A percentile compares a stretch with the other conserved stretches of the same genome.
These are phyloP conservation scores for Acropora tenuis DNA, from an alignment of 64 coral and sea anemone genomes.

Conservation along the genomic window DNA sequence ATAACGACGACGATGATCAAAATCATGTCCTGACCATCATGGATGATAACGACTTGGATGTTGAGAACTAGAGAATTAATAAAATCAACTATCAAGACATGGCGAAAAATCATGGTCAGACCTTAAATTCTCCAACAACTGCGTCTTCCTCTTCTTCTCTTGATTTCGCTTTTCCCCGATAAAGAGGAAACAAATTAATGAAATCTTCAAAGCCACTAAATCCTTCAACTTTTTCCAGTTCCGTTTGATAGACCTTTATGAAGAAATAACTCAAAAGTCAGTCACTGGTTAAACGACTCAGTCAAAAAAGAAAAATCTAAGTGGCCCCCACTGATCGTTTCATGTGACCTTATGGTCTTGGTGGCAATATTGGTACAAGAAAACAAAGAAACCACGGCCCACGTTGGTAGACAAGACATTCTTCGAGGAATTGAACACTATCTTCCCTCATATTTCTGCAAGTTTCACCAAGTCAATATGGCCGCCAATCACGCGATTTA, in stretches of 20 bases:
- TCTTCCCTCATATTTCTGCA: too few species aligned
- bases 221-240: constrained; percentile 80
- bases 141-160: constrained; percentile 74
- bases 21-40: too few species aligned
- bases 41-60: too few species aligned
- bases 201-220: constrained; percentile 93
- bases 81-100: not conserved
- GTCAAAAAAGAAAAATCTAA: not conserved
- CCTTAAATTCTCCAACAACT: constrained; percentile 92
- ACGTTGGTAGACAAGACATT: too few species aligned
- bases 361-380: not conserved
- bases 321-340: not conserved
- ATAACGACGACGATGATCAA: too few species aligned
- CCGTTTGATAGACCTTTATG: constrained; percentile 79
- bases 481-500: too few species aligned
- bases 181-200: constrained; percentile 79
- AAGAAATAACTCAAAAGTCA: not conserved
- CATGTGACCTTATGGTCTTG: too few species aligned
- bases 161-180: constrained; percentile 75
- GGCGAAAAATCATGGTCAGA: not conserved
- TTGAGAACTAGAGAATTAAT: not conserved
- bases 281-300: not conserved
- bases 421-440: too few species aligned
- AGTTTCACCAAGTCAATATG: too few species aligned
- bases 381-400: not conserved